A percentile compares a stretch with the other conserved stretches of the same genome.
These are phyloP conservation scores for Aspidiotus rigidus DNA, from an alignment of 2,888 invertebrate species.

Conservation along the genomic window DNA sequence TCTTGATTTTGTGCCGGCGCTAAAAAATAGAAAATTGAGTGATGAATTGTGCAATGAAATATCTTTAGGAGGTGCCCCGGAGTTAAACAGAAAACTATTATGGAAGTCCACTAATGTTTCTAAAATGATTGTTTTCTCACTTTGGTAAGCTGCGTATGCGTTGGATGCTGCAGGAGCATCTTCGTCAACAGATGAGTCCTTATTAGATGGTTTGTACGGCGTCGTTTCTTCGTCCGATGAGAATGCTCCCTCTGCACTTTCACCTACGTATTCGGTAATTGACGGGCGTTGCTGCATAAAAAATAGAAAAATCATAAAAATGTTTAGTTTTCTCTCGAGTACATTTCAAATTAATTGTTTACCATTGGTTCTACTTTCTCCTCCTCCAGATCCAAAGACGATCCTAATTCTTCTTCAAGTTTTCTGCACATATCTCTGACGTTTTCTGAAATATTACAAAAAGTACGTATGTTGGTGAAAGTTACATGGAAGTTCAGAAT, in stretches of 20 bases:
- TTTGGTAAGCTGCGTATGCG: background rate
- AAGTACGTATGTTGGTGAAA: background rate
- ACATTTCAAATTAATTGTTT: too few relatives aligned
- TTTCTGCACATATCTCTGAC: conserved; percentile 4
- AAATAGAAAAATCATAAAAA: background rate
- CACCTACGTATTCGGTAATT: background rate
- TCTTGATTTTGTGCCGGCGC: conserved; percentile 16
- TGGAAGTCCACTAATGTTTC: too few relatives aligned
- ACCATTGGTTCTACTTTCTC: conserved; percentile 52
- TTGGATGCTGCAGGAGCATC: conserved; percentile 7
- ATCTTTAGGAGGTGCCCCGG: too few relatives aligned
- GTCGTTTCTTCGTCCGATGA: conserved; percentile 25
- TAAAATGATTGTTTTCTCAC: too few relatives aligned
- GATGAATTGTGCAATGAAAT: too few relatives aligned
- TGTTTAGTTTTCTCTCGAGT: too few relatives aligned
- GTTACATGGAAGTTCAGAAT: background rate
- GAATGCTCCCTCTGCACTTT: conserved; percentile 16
- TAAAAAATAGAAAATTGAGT: background rate
- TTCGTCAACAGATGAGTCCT: conserved; percentile 20
- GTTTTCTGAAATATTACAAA: background rate
- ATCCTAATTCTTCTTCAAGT: conserved; percentile 12
- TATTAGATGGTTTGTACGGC: conserved; percentile 13
- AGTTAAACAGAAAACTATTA: too few relatives aligned
- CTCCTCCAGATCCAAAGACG: conserved; percentile 53
- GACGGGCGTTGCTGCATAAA: conserved; percentile 12